Conservation (phyloP, 2,797 vertebrate species). For the Heteromormyrus szaboi region DNA sequence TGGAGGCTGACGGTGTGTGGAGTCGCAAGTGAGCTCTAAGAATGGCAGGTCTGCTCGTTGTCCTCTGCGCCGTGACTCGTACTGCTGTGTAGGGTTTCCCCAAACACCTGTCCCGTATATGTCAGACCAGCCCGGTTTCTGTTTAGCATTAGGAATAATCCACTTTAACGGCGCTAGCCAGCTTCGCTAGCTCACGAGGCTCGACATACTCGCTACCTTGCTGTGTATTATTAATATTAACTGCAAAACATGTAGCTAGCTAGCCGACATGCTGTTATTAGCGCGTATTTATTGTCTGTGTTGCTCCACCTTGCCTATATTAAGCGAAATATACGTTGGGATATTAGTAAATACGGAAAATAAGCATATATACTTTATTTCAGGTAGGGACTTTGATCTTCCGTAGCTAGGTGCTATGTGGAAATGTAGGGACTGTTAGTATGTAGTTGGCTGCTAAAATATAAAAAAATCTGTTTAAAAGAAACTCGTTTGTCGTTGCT, state of each 20-base stretch:
- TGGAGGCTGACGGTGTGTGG: conserved; percentile 21
- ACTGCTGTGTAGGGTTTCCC: background rate
- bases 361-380: background rate
- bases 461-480: background rate
- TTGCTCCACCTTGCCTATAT: background rate
- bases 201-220: background rate
- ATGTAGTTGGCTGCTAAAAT: background rate
- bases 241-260: background rate
- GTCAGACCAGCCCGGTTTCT: background rate
- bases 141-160: background rate
- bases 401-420: background rate
- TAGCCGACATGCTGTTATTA: background rate
- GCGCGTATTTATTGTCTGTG: background rate
- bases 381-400: background rate
- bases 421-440: background rate
- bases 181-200: conserved; percentile 9
- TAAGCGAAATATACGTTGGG: background rate
- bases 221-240: background rate
- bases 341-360: background rate
- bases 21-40: conserved; percentile 22
- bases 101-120: background rate
- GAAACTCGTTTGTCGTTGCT: background rate
- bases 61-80: background rate
- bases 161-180: background rate
- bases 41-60: conserved; percentile 37